Percentiles rank a stretch among this genome's conserved stretches.
Evolutionary conservation across 2,113 vertebrate genomes (phyloP).

Genomic region (Hemiprocne comata): DNA sequence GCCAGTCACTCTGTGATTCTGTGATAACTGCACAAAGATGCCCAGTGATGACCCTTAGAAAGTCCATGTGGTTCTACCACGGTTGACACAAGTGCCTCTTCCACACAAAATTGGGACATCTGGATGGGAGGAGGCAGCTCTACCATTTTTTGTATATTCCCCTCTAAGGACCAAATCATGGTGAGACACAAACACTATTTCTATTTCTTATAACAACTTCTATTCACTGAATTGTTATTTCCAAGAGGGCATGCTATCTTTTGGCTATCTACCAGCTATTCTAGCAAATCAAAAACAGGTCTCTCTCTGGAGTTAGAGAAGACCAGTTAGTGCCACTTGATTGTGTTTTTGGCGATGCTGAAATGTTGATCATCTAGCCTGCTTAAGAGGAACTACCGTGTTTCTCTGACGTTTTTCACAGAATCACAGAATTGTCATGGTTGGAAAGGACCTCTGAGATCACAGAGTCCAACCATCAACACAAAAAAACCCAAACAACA

Average conservation of each 20-base stretch:
- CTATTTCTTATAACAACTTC: neutral
- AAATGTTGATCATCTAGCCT: neutral
- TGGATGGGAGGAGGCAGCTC: neutral
- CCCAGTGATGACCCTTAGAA: neutral
- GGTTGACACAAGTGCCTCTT: neutral
- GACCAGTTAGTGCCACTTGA: neutral
- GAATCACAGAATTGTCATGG: no score
- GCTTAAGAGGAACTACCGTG: neutral
- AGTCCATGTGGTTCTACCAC: neutral
- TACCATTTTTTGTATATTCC: neutral
- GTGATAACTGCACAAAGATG: neutral
- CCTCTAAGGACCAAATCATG: neutral
- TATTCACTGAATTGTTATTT: neutral
- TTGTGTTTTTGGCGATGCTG: neutral
- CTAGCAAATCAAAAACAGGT: neutral
- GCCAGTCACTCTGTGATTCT: no score
- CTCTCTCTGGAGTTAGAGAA: neutral
- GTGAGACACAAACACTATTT: neutral
- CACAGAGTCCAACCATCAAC: no score
- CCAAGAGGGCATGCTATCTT: neutral
- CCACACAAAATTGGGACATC: accelerated
- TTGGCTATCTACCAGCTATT: neutral
- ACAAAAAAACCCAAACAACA: no score
- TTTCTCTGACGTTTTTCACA: neutral
- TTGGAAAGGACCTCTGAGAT: no score